Percentiles rank a stretch among this genome's conserved stretches.
phyloP scores from a whole-genome alignment of 2,888 invertebrate genomes.

The Bruchidius siliquastri region DNA sequence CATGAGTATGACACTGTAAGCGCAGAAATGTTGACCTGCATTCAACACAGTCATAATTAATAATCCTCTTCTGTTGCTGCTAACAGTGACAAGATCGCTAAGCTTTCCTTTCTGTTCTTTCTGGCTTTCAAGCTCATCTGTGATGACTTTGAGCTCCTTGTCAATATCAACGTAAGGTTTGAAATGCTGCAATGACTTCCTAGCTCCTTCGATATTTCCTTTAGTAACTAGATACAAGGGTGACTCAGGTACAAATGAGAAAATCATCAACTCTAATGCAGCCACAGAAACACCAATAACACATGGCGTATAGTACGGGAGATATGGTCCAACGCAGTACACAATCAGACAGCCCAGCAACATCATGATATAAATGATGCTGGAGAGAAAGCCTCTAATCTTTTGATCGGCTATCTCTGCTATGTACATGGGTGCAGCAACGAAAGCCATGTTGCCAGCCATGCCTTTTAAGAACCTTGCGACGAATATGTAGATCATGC shows the following conservation, averaged over 20 bases:
- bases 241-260: conserved; percentile 43
- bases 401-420: conserved; percentile 43
- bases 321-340: conserved; percentile 38
- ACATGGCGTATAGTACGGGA: conserved; percentile 34
- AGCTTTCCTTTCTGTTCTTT: conserved; percentile 21
- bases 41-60: conserved; percentile 42
- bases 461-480: conserved; percentile 39
- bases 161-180: conserved; percentile 30
- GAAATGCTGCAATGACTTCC: conserved; percentile 33
- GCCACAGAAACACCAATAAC: conserved; percentile 37
- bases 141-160: conserved; percentile 39
- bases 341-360: conserved; percentile 39
- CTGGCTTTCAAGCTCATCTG: conserved; percentile 35
- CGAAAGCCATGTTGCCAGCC: conserved; percentile 42
- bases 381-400: conserved; percentile 40
- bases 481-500: conserved; percentile 32
- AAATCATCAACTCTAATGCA: conserved; percentile 34
- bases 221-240: conserved; percentile 40
- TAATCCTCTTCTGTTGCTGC: conserved; percentile 40
- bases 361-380: conserved; percentile 43
- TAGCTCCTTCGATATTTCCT: conserved; percentile 33
- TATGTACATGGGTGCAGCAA: conserved; percentile 43
- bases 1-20: conserved; percentile 44
- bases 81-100: conserved; percentile 36
- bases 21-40: conserved; percentile 42